Evolutionary conservation across 2,797 vertebrate species (phyloP).

Genomic region (Balearica regulorum): DNA sequence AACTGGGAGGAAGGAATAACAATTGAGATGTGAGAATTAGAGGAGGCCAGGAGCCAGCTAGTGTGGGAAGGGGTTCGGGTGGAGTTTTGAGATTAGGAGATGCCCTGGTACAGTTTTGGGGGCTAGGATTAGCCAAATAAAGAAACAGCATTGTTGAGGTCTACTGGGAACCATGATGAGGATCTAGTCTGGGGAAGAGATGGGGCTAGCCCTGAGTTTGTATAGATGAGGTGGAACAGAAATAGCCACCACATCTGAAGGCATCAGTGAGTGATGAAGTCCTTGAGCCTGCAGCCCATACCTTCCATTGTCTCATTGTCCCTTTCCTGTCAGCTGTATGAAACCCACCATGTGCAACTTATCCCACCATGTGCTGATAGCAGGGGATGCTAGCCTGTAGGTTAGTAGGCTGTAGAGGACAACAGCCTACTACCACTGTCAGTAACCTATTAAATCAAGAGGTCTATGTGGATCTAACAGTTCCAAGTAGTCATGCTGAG

Average conservation of each 20-base stretch:
- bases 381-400: no score
- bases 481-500: background rate
- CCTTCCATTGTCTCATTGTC: background rate
- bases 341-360: background rate
- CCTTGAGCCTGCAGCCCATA: background rate
- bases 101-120: background rate
- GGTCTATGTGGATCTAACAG: background rate
- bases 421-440: background rate
- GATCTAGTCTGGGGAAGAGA: background rate
- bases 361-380: background rate
- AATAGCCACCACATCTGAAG: background rate
- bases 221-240: background rate
- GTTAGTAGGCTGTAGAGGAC: background rate
- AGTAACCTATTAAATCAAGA: background rate
- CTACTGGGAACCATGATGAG: background rate
- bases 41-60: background rate
- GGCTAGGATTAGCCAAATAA: background rate
- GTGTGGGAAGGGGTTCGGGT: background rate
- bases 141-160: background rate
- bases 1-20: background rate
- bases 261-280: background rate
- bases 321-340: background rate
- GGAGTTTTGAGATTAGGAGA: background rate
- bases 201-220: background rate
- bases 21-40: background rate